These are phyloP conservation scores for Achatina immaculata DNA, from an alignment of 1,140 invertebrate genomes.

Conservation along the genomic window DNA sequence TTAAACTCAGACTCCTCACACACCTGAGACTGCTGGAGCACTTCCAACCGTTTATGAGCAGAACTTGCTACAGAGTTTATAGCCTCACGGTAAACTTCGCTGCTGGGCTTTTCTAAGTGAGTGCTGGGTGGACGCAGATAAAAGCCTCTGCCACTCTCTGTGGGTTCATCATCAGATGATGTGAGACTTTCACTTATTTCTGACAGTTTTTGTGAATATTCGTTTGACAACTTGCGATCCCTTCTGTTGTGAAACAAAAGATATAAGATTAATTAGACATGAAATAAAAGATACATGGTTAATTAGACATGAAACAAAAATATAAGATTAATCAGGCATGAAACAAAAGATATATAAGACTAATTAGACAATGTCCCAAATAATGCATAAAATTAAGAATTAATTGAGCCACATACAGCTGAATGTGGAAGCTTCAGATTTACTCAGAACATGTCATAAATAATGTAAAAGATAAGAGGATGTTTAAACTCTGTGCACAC, in stretches of 20 bases:
- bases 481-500: no score
- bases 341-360: no score
- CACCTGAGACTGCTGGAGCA: not conserved
- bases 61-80: slow-evolving; percentile 28
- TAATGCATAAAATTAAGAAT: no score
- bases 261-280: not conserved
- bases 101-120: not conserved
- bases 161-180: not conserved
- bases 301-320: no score
- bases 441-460: no score
- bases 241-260: not conserved
- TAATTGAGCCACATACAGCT: no score
- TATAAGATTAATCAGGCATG: no score
- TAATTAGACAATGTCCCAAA: no score
- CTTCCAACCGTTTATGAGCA: not conserved
- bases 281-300: no score
- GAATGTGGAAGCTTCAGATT: no score
- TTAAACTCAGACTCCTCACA: not conserved
- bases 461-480: no score
- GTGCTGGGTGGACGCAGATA: not conserved
- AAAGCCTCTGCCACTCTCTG: not conserved
- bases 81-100: slow-evolving; percentile 13
- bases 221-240: not conserved
- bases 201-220: not conserved
- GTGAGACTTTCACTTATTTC: not conserved